Evolutionary conservation across 2,888 invertebrate species (phyloP), one percentile per base, ranked within the genome.

Genomic region (Epinotia brunnichana): DNA sequence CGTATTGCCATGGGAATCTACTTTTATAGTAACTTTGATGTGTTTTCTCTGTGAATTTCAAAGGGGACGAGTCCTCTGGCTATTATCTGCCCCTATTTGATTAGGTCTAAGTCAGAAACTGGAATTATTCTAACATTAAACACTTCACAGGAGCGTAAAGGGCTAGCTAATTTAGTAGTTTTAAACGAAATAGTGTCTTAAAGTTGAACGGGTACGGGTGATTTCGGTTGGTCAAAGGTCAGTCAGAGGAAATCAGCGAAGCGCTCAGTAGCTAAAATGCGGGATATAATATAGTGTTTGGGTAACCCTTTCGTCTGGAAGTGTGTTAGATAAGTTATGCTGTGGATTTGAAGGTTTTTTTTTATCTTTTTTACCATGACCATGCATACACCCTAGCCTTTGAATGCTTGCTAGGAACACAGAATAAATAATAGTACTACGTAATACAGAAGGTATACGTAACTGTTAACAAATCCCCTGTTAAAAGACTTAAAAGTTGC

Each of bases 1-100:
- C 63, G 9, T 48, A 35, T 54, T 54, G 41, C n/a, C 9, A 54
- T 3, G 15, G 9, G 35, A 1, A 11, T 17, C 4, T 51, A 29
- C 11, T 54, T 54, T 64, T 64, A n/a, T 44, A 54, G 61, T 61
- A 41, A 11, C 39, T 21, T 2, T 3, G 17, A 9, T 17, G 24
- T 70, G 17, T 24, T 70, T 56, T 61, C 51, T 13, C 39, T 17
- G 53, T 24, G 3, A 44, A 54, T 56, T 19, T 56, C 19, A 63
- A 56, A 63, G 54, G 21, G 17, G 51, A 13, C 15, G 19, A 13
- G n/a, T 39, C 64, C 19, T 7, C 7, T 4, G 59, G 24, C 53
- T 56, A 35, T 64, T 70, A 59, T 66, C 59, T 64, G 13, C 41
- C 59, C 51, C 5, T 59, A 70, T 66, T 60, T 66, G 63, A 59